Base-by-base conservation (phyloP, 2,113 vertebrate genomes). In the Vulpes vulpes region DNA sequence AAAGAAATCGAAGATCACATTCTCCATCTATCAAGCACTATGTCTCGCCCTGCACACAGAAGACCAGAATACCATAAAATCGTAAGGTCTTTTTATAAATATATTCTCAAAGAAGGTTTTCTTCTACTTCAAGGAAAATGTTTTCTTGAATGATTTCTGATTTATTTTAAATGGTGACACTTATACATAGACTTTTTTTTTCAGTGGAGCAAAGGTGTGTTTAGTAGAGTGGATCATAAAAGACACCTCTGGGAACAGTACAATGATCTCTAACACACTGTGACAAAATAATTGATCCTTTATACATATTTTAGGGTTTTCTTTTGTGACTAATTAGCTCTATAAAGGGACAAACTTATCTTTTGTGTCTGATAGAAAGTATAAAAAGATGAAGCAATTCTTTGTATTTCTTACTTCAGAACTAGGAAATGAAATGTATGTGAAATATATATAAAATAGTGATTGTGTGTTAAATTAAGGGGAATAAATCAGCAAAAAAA, bases 31-130 rank as follows among this genome's bases (percentile, higher is more conserved):
- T 76, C 53, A 62, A 78, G 92, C 67, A 97, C 60, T 43, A 99
- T 99, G 99, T 99, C 99, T 98, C 98, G 82, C 30, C 95, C 98
- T 97, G 95, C 96, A 78, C 98, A 97, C 90, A 98, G 98, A 98
- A 99, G 98, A 96, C 98, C 98, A 96, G 99, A 99, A 83, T 98
- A 98, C 93, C 97, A 97, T 89, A 99, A 99, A 99, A 99, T 99
- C 97, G 99, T 99, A 99, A 99, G 99, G 71, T 0, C 20, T 89
- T 91, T 97, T 95, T 96, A 51, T 92, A 80, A 83, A 15, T 11
- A 25, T 81, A 22, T 82, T 87, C 67, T 82, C 85, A n/a, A 84
- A 93, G 22, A 84, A 16, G 5, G 8, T 27, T 35, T 79, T 91
- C 43, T 84, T 79, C 82, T 93, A 20, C 27, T 67, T 95, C 43